Percentiles rank a stretch among this genome's conserved stretches.
phyloP scores from a whole-genome alignment of 2,797 vertebrate species.

The Setipinna tenuifilis region DNA sequence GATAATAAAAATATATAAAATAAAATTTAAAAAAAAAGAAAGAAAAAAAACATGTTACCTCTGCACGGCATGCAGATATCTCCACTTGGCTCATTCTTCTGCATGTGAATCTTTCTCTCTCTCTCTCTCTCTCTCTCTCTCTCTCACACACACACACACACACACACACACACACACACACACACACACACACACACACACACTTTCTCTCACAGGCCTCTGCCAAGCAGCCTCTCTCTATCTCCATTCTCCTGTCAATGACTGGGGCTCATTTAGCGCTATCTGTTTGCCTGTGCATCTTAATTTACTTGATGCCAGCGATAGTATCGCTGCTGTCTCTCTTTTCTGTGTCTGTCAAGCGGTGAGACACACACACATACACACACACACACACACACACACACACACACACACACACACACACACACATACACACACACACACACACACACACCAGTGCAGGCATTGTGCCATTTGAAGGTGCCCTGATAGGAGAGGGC shows the following conservation, averaged over 20 bases:
- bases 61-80: neutral
- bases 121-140: slow-evolving; percentile 41
- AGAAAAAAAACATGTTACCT: neutral
- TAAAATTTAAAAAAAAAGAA: no score
- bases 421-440: slow-evolving; percentile 3
- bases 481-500: neutral
- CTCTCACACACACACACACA: slow-evolving; percentile 27
- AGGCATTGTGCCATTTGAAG: neutral
- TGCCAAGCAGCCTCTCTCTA: neutral
- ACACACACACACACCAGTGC: neutral
- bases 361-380: neutral
- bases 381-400: neutral
- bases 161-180: slow-evolving; percentile 28
- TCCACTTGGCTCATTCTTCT: slow-evolving; percentile 40
- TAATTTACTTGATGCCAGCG: neutral
- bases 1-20: slow-evolving; percentile 56
- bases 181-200: slow-evolving; percentile 10
- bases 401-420: no score
- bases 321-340: slow-evolving; percentile 5
- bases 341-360: neutral
- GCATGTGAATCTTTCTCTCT: neutral
- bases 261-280: neutral
- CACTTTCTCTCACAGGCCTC: slow-evolving; percentile 13
- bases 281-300: slow-evolving; percentile 14
- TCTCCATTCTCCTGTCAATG: slow-evolving; percentile 3